Conservation (phyloP, 2,797 vertebrate genomes). For the Petrocephalus schoutedeni region DNA sequence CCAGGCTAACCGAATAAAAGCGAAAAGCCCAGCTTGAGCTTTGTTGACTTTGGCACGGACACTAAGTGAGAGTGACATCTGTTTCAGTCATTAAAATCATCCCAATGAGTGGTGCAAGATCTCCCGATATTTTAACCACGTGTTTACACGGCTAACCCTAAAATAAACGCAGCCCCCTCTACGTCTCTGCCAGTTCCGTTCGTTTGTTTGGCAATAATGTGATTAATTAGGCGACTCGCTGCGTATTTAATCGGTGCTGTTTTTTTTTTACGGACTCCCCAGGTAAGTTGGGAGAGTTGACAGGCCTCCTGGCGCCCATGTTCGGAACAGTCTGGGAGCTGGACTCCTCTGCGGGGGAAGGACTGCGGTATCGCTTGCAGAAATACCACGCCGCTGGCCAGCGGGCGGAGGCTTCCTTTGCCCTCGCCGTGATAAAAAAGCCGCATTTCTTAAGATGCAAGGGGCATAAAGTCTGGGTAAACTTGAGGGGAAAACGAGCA, state of each 20-base stretch:
- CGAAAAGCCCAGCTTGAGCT: neutral
- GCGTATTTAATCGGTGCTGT: neutral
- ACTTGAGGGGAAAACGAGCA: conserved; percentile 51
- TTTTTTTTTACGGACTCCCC: neutral
- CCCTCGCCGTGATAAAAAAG: neutral
- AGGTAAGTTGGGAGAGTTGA: neutral
- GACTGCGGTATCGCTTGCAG: neutral
- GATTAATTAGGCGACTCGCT: neutral
- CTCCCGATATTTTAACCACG: neutral
- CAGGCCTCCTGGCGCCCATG: neutral
- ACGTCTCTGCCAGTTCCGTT: neutral
- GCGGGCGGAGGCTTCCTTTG: neutral
- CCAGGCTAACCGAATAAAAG: neutral
- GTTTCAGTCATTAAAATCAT: conserved; percentile 18
- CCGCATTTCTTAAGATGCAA: neutral
- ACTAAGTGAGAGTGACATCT: conserved; percentile 19
- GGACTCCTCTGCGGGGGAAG: neutral
- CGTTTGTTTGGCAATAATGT: neutral
- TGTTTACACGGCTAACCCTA: neutral
- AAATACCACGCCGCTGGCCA: neutral
- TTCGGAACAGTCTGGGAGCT: neutral
- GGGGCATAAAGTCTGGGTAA: neutral
- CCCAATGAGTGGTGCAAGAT: neutral
- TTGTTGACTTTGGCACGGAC: conserved; percentile 3
- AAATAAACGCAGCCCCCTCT: neutral